These are phyloP conservation scores for Diachasma alloeum DNA, from an alignment of 1,140 invertebrate genomes.

Conservation along the genomic window DNA sequence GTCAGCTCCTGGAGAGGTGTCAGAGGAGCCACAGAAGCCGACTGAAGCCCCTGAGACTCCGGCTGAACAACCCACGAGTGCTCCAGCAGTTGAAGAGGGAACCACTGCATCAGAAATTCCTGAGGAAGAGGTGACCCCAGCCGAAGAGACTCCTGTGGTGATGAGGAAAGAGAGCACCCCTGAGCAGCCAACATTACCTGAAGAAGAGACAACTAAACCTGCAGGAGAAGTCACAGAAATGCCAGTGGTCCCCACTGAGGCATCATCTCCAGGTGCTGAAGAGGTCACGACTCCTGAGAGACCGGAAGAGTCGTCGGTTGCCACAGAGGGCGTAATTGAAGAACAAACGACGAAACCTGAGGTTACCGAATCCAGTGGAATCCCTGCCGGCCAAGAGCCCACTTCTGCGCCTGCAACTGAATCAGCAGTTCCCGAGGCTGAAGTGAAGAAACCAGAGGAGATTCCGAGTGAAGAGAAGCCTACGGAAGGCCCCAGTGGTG, in stretches of 20 bases:
- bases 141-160: background rate
- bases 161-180: constrained; percentile 1
- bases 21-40: constrained; percentile 25
- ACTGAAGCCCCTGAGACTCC: constrained; percentile 29
- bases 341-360: background rate
- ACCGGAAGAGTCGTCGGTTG: background rate
- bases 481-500: background rate
- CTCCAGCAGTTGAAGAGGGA: constrained; percentile 3
- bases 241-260: background rate
- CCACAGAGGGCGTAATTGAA: background rate
- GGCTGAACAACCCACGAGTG: constrained; percentile 22
- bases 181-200: constrained; percentile 17
- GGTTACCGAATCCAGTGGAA: background rate
- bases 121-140: constrained; percentile 4
- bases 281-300: background rate
- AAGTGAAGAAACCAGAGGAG: background rate
- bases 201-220: background rate
- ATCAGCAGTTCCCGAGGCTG: background rate
- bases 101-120: constrained; percentile 21
- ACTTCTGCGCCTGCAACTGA: background rate
- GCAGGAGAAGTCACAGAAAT: constrained; percentile 15
- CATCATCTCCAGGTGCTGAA: background rate
- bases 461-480: background rate
- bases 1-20: background rate
- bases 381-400: background rate